Conservation (phyloP, 2,888 invertebrate species). For the Calephelis perditalis region DNA sequence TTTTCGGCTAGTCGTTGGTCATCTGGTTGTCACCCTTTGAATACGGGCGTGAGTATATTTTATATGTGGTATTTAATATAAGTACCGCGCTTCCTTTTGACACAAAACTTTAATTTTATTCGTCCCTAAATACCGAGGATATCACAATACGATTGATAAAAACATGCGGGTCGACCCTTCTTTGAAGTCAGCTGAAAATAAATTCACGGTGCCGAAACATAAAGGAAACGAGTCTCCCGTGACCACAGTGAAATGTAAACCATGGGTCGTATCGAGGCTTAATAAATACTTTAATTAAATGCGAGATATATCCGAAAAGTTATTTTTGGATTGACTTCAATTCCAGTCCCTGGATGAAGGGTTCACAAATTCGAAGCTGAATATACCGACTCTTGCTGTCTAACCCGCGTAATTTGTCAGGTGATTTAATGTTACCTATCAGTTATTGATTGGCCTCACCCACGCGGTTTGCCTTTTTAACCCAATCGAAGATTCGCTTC, state of each 20-base stretch:
- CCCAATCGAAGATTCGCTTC: too few relatives aligned
- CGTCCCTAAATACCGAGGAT: background rate
- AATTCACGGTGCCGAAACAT: constrained; percentile 2
- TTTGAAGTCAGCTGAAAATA: constrained; percentile 1
- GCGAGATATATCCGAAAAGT: constrained; percentile 6
- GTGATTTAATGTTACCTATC: too few relatives aligned
- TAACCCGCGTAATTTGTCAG: too few relatives aligned
- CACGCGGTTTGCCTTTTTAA: too few relatives aligned
- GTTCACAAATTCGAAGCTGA: background rate
- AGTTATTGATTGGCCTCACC: too few relatives aligned
- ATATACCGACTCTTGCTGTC: too few relatives aligned
- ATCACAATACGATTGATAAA: background rate
- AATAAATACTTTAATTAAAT: constrained; percentile 12
- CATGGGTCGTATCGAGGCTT: background rate
- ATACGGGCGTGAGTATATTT: too few relatives aligned
- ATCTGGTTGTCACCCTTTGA: too few relatives aligned
- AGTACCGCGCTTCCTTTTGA: too few relatives aligned
- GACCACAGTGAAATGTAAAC: constrained; percentile 9
- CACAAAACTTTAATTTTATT: too few relatives aligned
- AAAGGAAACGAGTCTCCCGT: constrained; percentile 1
- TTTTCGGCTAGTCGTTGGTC: too few relatives aligned
- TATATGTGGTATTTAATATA: too few relatives aligned
- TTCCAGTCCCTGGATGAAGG: constrained; percentile 1
- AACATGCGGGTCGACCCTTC: background rate
- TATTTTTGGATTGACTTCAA: constrained; percentile 2